Conservation (phyloP, 2,113 vertebrate genomes). For the Oreotragus oreotragus region DNA sequence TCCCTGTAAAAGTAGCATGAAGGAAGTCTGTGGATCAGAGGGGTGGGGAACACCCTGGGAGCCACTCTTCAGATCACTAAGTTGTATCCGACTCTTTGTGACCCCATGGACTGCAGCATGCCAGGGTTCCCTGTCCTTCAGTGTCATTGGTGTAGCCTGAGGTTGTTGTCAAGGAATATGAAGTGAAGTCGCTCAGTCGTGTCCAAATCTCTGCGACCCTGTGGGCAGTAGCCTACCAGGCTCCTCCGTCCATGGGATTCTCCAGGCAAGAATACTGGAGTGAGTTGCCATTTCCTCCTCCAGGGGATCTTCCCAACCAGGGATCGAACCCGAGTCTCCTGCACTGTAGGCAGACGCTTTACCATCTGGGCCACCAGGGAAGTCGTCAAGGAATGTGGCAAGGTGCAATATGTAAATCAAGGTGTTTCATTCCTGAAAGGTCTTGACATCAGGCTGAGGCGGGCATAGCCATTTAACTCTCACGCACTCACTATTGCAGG, state of each 20-base stretch:
- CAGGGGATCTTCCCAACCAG: not conserved
- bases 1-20: accelerated
- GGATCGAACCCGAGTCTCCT: accelerated
- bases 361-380: not conserved
- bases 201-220: not conserved
- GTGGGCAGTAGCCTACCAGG: not conserved
- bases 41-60: accelerated
- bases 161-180: accelerated
- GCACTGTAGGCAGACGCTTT: not conserved
- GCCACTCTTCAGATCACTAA: accelerated
- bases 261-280: not conserved
- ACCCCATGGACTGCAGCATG: not conserved
- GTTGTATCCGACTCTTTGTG: not conserved
- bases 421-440: not conserved
- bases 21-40: accelerated
- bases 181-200: not conserved
- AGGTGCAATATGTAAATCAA: not conserved
- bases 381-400: accelerated
- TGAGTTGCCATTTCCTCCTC: not conserved
- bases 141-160: accelerated
- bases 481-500: accelerated
- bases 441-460: accelerated
- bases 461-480: accelerated
- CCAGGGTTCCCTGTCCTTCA: not conserved
- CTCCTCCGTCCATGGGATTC: not conserved